Percentiles rank a stretch among this genome's conserved stretches.
phyloP scores from a whole-genome alignment of 2,113 vertebrate genomes.

The Procavia capensis region DNA sequence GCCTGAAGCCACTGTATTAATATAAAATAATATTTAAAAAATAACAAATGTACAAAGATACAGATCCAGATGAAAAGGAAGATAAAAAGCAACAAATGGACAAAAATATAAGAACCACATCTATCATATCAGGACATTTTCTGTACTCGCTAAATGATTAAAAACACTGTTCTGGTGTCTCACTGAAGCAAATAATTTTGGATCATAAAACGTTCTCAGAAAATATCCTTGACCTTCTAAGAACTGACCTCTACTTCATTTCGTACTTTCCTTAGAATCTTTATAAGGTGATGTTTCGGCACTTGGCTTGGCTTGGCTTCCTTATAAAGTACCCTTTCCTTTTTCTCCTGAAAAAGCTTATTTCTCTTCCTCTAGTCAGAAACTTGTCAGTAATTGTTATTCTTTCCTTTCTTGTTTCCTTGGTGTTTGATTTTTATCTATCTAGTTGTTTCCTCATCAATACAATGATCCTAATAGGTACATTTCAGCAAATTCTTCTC shows the following conservation, averaged over 20 bases:
- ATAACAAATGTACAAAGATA: background rate
- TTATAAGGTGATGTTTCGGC: too few relatives aligned
- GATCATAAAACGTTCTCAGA: background rate
- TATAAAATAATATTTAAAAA: background rate
- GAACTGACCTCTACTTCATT: background rate
- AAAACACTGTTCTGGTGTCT: background rate
- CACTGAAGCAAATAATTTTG: background rate
- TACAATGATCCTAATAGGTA: background rate
- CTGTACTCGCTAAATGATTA: background rate
- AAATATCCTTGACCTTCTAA: background rate
- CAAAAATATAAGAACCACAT: background rate
- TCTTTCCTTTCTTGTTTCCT: background rate
- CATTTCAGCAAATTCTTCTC: background rate
- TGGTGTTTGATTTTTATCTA: background rate
- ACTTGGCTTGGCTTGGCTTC: constrained; percentile 43
- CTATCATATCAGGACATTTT: background rate
- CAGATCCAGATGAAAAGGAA: background rate
- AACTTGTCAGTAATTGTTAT: background rate
- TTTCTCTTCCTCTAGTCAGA: constrained; percentile 23
- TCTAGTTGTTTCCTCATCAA: background rate
- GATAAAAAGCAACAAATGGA: background rate
- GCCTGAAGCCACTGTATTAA: background rate
- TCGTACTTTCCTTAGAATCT: background rate
- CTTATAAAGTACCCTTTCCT: background rate
- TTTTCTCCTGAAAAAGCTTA: background rate